phyloP scores from a whole-genome alignment of 2,113 vertebrate genomes.

The Caretta caretta region DNA sequence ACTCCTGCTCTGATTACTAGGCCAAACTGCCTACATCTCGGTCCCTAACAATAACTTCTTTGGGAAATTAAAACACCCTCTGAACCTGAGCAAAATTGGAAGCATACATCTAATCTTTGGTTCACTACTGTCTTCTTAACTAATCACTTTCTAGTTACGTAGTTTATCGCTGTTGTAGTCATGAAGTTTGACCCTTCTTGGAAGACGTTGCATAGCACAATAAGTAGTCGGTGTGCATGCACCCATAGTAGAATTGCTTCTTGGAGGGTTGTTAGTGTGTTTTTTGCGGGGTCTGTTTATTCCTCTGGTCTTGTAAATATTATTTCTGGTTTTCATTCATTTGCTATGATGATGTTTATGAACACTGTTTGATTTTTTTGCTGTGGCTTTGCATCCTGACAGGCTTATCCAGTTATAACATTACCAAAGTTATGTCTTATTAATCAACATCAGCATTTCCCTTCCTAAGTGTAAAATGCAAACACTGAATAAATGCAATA shows the following conservation, averaged over 20 bases:
- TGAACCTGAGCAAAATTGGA: conserved; percentile 30
- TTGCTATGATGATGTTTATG: conserved; percentile 54
- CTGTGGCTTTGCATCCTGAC: not conserved
- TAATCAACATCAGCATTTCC: not conserved
- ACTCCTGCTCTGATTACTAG: too few species aligned
- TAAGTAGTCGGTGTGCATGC: not conserved
- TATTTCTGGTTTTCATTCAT: conserved; percentile 12
- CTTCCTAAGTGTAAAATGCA: not conserved
- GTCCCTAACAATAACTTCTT: not conserved
- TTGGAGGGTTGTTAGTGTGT: conserved; percentile 42
- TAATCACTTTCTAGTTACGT: not conserved
- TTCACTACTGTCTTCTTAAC: not conserved
- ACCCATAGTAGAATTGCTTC: not conserved
- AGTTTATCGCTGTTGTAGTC: not conserved
- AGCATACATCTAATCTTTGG: not conserved
- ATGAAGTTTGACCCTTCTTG: conserved; percentile 37
- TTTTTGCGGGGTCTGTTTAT: conserved; percentile 3
- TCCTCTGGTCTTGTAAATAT: conserved; percentile 26
- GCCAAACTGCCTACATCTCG: too few species aligned
- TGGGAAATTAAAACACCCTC: not conserved
- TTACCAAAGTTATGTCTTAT: not conserved
- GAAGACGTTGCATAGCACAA: conserved; percentile 57
- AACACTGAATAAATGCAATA: not conserved
- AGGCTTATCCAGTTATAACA: not conserved
- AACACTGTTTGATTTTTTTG: conserved; percentile 13